Percentiles rank a stretch among this genome's conserved stretches.
Conservation (phyloP, 37 sponge, comb jelly and placozoan genomes). For the Hormiphora californensis region DNA sequence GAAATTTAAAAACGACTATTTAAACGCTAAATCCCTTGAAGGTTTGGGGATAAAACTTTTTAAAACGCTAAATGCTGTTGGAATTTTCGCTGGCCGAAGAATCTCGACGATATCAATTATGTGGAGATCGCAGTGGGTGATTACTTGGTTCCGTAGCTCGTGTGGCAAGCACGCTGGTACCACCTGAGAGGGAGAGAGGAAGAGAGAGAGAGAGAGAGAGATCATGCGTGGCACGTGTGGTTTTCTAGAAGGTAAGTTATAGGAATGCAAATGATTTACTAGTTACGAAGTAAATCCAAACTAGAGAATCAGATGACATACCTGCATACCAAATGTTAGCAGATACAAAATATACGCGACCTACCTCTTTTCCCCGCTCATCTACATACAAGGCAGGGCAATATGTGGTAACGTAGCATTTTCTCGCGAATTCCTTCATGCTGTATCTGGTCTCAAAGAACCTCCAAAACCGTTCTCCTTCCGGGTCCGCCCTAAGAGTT, state of each 20-base stretch:
- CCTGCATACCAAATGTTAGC: too few species aligned
- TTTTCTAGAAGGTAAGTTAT: too few species aligned
- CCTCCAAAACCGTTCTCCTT: constrained; percentile 28
- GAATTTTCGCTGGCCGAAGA: background rate
- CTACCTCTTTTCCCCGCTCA: constrained; percentile 40
- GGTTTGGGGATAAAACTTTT: too few species aligned
- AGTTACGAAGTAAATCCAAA: too few species aligned
- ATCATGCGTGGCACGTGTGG: too few species aligned
- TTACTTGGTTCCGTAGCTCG: background rate
- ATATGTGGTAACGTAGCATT: constrained; percentile 47
- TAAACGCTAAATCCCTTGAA: too few species aligned
- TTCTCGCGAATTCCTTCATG: constrained; percentile 18
- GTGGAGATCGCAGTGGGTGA: constrained; percentile 13
- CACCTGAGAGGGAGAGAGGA: constrained; percentile 8
- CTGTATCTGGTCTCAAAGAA: constrained; percentile 30
- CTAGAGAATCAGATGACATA: too few species aligned
- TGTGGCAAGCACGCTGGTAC: constrained; percentile 19
- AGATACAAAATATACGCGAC: too few species aligned
- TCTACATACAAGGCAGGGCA: constrained; percentile 38
- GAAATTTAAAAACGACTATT: too few species aligned
- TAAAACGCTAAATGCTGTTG: too few species aligned
- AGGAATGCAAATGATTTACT: too few species aligned
- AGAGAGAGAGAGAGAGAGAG: too few species aligned
- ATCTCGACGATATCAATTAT: constrained; percentile 30
- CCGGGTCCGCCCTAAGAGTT: background rate